Conservation (phyloP, 1,140 invertebrate species). For the Paraescarpia echinospica region DNA sequence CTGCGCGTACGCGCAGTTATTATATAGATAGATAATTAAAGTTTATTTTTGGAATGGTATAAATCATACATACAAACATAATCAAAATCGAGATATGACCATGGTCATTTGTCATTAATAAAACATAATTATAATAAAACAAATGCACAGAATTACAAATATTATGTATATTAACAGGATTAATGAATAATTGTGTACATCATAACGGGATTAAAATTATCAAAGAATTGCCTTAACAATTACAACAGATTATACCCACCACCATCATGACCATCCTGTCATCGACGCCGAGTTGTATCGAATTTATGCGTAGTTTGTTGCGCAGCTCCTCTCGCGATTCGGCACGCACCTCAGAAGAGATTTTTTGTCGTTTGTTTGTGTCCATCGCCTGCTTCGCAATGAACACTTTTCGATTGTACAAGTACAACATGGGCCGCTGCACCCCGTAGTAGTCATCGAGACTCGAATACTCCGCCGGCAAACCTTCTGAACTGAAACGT, state of each 20-base stretch:
- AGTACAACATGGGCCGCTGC: background rate
- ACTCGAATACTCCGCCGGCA: background rate
- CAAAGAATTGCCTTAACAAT: too few relatives aligned
- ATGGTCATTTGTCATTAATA: too few relatives aligned
- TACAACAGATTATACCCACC: background rate
- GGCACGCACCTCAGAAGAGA: background rate
- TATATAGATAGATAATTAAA: too few relatives aligned
- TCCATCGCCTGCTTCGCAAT: background rate
- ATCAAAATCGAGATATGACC: too few relatives aligned
- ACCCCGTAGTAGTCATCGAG: background rate
- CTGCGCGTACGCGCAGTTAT: too few relatives aligned
- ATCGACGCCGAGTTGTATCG: background rate
- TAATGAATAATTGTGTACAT: too few relatives aligned
- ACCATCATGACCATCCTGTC: background rate
- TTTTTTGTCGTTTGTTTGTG: background rate
- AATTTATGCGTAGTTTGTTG: background rate
- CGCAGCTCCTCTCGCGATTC: background rate
- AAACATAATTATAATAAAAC: too few relatives aligned
- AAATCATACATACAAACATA: too few relatives aligned
- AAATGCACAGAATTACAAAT: too few relatives aligned
- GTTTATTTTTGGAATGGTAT: too few relatives aligned
- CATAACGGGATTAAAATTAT: too few relatives aligned
- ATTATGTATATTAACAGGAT: too few relatives aligned
- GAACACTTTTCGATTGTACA: background rate
- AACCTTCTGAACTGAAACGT: background rate